Conservation (phyloP, 2,113 vertebrate species). For the Neotragus moschatus region DNA sequence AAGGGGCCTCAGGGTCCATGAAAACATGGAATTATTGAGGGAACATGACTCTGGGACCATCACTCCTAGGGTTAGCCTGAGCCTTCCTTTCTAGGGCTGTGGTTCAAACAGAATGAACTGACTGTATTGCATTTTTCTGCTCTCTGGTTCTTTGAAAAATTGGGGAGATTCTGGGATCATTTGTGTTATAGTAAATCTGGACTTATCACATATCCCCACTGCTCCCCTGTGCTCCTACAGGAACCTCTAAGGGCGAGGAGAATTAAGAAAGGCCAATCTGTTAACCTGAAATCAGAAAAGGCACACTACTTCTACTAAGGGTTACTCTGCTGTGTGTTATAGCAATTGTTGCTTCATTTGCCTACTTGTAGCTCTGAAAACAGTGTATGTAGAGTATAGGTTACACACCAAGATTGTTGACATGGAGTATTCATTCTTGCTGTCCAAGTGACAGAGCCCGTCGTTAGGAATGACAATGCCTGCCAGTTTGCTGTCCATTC, state of each 20-base stretch:
- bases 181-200: neutral
- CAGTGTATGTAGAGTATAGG: neutral
- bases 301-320: neutral
- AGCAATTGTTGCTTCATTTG: neutral
- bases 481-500: constrained; percentile 98
- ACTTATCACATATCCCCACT: neutral
- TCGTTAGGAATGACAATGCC: constrained; percentile 98
- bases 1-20: neutral
- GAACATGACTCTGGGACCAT: neutral
- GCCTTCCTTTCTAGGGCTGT: neutral
- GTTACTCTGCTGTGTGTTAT: neutral
- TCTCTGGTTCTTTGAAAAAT: neutral
- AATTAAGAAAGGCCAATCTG: neutral
- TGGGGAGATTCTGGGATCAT: neutral
- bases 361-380: neutral
- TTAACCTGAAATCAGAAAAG: neutral
- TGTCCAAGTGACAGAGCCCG: constrained; percentile 94
- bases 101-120: neutral
- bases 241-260: neutral
- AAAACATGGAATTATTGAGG: neutral
- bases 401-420: constrained; percentile 88
- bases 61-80: neutral
- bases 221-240: neutral
- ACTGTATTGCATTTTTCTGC: neutral
- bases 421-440: constrained; percentile 94